phyloP scores from a whole-genome alignment of 2,113 vertebrate species.

The Sakesphorus luctuosus region DNA sequence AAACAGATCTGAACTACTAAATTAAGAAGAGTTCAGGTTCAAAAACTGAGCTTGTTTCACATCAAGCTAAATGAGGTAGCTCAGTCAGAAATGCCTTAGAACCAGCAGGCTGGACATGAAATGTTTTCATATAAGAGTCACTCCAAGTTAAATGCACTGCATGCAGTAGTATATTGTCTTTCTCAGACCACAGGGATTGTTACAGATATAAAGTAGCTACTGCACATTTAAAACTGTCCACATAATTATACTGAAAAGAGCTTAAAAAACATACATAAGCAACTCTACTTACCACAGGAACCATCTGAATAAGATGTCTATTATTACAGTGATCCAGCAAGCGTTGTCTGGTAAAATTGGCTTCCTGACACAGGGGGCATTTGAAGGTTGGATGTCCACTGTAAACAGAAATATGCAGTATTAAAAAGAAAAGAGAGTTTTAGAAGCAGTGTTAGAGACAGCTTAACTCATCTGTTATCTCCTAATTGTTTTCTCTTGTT shows the following conservation, averaged over 20 bases:
- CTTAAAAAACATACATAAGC: neutral
- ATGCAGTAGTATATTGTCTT: neutral
- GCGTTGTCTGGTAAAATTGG: slow-evolving; percentile 79
- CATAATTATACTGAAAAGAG: neutral
- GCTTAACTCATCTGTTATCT: neutral
- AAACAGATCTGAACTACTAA: neutral
- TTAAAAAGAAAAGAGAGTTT: neutral
- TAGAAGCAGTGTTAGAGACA: neutral
- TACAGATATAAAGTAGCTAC: neutral
- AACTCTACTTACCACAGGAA: slow-evolving; percentile 78
- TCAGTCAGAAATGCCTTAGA: neutral
- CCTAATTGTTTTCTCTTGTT: neutral
- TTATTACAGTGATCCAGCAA: slow-evolving; percentile 84
- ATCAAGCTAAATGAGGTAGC: neutral
- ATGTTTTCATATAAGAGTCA: neutral
- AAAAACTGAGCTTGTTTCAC: neutral
- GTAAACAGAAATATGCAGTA: slow-evolving; percentile 46
- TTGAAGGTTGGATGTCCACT: slow-evolving; percentile 78
- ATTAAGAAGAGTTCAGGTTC: neutral
- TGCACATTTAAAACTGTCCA: neutral
- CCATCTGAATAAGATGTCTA: slow-evolving; percentile 78
- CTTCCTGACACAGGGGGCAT: slow-evolving; percentile 84
- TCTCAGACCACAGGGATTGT: neutral
- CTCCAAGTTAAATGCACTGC: neutral
- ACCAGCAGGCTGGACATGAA: neutral